Evolutionary conservation across 2,888 invertebrate genomes (phyloP), one percentile per base, ranked within the genome.

Genomic region (Dasypolia templi): DNA sequence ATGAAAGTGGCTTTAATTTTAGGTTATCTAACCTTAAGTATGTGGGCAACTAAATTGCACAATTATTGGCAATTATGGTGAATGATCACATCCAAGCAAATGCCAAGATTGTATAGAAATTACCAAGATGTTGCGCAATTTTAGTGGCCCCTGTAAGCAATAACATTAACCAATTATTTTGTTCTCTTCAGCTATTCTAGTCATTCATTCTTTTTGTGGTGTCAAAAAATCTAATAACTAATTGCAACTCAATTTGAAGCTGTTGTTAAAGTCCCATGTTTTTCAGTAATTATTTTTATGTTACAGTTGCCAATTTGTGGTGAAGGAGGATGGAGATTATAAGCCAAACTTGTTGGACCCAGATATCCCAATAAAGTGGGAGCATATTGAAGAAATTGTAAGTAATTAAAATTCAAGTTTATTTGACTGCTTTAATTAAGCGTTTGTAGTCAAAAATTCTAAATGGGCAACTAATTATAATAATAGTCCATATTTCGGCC

Each of bases 251-350:
- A 22, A 11, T n/a, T 46, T 12, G 22, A 29, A 29, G 1, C 32
- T 29, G 9, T n/a, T 58, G 19, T 29, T 32, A 32, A 32, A 58
- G 49, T n/a, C 0, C 39, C 5, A 14, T 35, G 22, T 46, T 53
- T 56, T 42, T 49, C 2, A 42, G 17, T 39, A 32, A 32, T 42
- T 61, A 17, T 32, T 29, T 63, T 53, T 64, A 59, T 72, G 56
- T 92, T 93, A 75, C 89, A 98, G 99, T 96, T 99, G 99, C 94
- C 99, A 99, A 96, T 99, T 99, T 97, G 98, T 99, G 91, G 99
- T 99, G 82, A 98, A 97, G 91, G 97, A 97, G 86, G 97, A 97
- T 91, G 98, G 97, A 68, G 98, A 99, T 93, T 99, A 98, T 92
- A 96, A 97, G 85, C 96, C 97, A 32, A 98, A 98, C 92, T 94